A percentile compares a stretch with the other conserved stretches of the same genome.
Evolutionary conservation across 2,888 invertebrate genomes (phyloP).

Genomic region (Ennomos quercinarius): DNA sequence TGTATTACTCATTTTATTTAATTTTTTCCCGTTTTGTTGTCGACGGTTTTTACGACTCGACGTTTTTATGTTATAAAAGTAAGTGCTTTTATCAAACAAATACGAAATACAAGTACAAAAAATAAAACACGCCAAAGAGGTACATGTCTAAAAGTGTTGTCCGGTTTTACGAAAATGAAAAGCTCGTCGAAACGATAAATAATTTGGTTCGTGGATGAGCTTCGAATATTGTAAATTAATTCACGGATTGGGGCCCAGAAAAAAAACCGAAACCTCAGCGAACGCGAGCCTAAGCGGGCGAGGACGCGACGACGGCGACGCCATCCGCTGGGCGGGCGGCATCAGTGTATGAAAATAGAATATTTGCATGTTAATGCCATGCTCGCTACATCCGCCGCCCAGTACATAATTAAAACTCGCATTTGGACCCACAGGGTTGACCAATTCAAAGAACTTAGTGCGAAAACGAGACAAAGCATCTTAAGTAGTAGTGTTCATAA

Average conservation of each 20-base stretch:
- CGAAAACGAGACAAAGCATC: no score
- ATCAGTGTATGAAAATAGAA: slow-evolving; percentile 48
- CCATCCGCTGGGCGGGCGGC: neutral
- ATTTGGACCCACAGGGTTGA: slow-evolving; percentile 42
- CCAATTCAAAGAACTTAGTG: neutral
- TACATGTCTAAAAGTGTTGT: no score
- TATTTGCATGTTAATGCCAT: slow-evolving; percentile 55
- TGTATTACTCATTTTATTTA: no score
- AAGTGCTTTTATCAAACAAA: no score
- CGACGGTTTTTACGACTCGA: no score
- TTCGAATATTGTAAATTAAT: slow-evolving; percentile 49
- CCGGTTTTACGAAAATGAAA: slow-evolving; percentile 26
- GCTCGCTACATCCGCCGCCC: slow-evolving; percentile 46
- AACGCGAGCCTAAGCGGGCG: slow-evolving; percentile 9
- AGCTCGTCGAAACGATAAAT: slow-evolving; percentile 33
- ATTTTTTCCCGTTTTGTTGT: no score
- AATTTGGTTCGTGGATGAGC: slow-evolving; percentile 50
- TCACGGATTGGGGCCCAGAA: slow-evolving; percentile 22
- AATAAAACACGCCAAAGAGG: no score
- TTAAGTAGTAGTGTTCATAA: no score
- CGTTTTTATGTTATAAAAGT: no score
- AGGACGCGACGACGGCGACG: slow-evolving; percentile 2
- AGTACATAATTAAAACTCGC: slow-evolving; percentile 56
- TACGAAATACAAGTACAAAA: no score
- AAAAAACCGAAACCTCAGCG: slow-evolving; percentile 27